Conservation (phyloP, 2,888 invertebrate genomes). For the Leucophenga montana region DNA sequence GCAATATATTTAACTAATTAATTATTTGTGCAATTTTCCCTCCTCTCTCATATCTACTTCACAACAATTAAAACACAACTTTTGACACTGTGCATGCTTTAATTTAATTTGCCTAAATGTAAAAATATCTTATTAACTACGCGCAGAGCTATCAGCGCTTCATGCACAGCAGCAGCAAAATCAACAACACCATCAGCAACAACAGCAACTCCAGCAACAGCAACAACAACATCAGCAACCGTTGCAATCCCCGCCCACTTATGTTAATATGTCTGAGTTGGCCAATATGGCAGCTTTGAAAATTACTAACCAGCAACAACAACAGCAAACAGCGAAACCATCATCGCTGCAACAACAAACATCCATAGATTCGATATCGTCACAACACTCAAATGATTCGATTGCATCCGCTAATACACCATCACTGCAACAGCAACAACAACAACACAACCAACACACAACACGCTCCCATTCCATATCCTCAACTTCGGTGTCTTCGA, state of each 20-base stretch:
- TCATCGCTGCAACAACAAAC: slow-evolving; percentile 74
- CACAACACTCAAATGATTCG: slow-evolving; percentile 70
- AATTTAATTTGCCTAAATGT: slow-evolving; percentile 41
- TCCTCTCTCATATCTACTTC: slow-evolving; percentile 30
- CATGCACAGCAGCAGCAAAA: slow-evolving; percentile 62
- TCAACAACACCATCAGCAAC: slow-evolving; percentile 54
- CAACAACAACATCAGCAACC: slow-evolving; percentile 54
- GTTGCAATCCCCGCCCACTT: slow-evolving; percentile 80
- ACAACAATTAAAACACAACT: slow-evolving; percentile 26
- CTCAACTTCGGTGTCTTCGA: slow-evolving; percentile 66
- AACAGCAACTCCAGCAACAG: slow-evolving; percentile 51
- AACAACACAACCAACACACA: slow-evolving; percentile 46
- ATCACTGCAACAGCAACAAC: slow-evolving; percentile 51
- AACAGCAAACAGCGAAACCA: slow-evolving; percentile 65
- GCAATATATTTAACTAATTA: slow-evolving; percentile 53
- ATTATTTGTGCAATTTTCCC: slow-evolving; percentile 44
- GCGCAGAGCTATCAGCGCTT: slow-evolving; percentile 69
- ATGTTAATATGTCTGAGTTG: slow-evolving; percentile 93
- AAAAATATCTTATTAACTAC: slow-evolving; percentile 41
- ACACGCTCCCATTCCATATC: slow-evolving; percentile 67
- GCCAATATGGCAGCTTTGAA: slow-evolving; percentile 86
- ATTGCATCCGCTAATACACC: slow-evolving; percentile 39
- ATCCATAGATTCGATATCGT: slow-evolving; percentile 73
- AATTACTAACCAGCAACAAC: slow-evolving; percentile 76
- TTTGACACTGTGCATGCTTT: slow-evolving; percentile 52